A percentile compares a stretch with the other conserved stretches of the same genome.
phyloP scores from a whole-genome alignment of 1,140 invertebrate genomes.

The Ephestia elutella region DNA sequence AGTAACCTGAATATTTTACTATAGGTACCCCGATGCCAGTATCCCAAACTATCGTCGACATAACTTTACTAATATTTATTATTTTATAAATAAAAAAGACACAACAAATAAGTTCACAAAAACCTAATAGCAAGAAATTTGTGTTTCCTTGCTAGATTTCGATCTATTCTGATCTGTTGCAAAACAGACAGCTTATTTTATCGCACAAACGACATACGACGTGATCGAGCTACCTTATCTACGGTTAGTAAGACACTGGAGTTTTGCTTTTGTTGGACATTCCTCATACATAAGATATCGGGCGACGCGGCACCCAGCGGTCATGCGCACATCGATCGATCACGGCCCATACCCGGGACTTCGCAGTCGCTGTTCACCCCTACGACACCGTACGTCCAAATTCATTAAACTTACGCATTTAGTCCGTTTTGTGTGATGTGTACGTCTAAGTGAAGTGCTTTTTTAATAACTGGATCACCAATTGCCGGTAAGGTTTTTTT shows the following conservation, averaged over 20 bases:
- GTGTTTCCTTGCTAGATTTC: too few species aligned
- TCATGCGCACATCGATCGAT: slow-evolving; percentile 66
- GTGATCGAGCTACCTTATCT: background rate
- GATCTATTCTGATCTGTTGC: too few species aligned
- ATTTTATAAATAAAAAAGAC: too few species aligned
- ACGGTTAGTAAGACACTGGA: background rate
- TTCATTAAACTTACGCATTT: slow-evolving; percentile 43
- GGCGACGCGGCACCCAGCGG: slow-evolving; percentile 41
- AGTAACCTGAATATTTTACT: too few species aligned
- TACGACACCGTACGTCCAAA: slow-evolving; percentile 5
- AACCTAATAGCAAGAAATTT: too few species aligned
- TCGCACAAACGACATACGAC: background rate
- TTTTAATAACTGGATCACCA: background rate
- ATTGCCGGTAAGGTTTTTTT: slow-evolving; percentile 1
- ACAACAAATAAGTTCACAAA: too few species aligned
- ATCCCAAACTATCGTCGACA: too few species aligned
- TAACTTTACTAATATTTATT: too few species aligned
- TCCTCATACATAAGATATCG: slow-evolving; percentile 69
- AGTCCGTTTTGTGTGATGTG: slow-evolving; percentile 37
- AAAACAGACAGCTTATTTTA: too few species aligned
- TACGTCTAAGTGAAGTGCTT: background rate
- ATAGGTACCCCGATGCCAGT: too few species aligned
- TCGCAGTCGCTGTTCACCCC: slow-evolving; percentile 30
- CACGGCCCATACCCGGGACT: slow-evolving; percentile 37
- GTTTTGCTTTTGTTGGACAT: slow-evolving; percentile 46